phyloP scores from a whole-genome alignment of 2,113 vertebrate genomes.

The Gambusia affinis region DNA sequence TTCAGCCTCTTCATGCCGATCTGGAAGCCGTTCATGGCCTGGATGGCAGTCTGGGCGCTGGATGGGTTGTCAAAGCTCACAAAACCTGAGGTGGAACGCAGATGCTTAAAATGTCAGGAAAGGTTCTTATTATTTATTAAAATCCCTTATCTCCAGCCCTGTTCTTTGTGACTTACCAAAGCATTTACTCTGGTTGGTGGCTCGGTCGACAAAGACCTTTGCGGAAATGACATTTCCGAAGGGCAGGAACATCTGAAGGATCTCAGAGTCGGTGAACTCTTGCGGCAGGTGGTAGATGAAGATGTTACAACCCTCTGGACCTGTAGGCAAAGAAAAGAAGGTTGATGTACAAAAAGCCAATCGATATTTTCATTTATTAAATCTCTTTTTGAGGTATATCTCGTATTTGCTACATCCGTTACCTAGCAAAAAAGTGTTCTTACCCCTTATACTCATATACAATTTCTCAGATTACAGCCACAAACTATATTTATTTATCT shows the following conservation, averaged over 20 bases:
- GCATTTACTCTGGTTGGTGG: slow-evolving; percentile 99
- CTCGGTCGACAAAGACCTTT: slow-evolving; percentile 96
- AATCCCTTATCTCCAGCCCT: not conserved
- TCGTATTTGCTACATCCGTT: too few relatives aligned
- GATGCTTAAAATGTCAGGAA: not conserved
- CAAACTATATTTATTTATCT: too few relatives aligned
- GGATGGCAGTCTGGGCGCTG: slow-evolving; percentile 94
- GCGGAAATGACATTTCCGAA: slow-evolving; percentile 98
- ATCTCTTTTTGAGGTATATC: too few relatives aligned
- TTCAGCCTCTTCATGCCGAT: slow-evolving; percentile 97
- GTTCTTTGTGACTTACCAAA: slow-evolving; percentile 85
- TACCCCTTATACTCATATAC: too few relatives aligned
- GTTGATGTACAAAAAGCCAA: not conserved
- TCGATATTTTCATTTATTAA: not conserved
- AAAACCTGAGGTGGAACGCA: slow-evolving; percentile 79
- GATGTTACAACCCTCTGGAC: slow-evolving; percentile 97
- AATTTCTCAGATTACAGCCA: too few relatives aligned
- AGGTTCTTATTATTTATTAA: not conserved
- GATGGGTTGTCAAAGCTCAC: slow-evolving; percentile 97
- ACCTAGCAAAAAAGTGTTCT: too few relatives aligned
- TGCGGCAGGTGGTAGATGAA: slow-evolving; percentile 99
- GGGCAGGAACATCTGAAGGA: slow-evolving; percentile 96
- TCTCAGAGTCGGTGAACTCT: slow-evolving; percentile 95
- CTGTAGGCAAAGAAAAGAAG: slow-evolving; percentile 66
- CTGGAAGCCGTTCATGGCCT: slow-evolving; percentile 98